Evolutionary conservation across 2,797 vertebrate species (phyloP).

Genomic region (Danio choprae): DNA sequence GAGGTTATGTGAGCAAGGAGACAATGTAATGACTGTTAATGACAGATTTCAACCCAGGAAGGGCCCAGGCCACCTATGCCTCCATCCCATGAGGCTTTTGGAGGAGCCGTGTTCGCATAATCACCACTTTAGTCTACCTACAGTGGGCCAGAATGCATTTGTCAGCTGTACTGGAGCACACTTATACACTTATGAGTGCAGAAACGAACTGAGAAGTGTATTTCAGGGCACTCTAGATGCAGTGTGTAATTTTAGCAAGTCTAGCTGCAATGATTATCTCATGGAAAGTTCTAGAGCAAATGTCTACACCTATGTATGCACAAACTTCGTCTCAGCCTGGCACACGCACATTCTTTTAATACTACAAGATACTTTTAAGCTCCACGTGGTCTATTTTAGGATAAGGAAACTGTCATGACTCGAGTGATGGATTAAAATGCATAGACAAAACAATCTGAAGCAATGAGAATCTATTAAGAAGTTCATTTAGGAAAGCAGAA

Average conservation of each 20-base stretch:
- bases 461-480: background rate
- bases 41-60: constrained; percentile 6
- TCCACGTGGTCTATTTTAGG: constrained; percentile 21
- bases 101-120: background rate
- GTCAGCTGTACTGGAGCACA: constrained; percentile 30
- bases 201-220: constrained; percentile 25
- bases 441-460: constrained; percentile 28
- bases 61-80: background rate
- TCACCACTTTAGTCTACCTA: background rate
- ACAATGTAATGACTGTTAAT: constrained; percentile 31
- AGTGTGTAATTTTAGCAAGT: background rate
- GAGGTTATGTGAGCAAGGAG: constrained; percentile 23
- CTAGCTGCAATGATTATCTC: background rate
- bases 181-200: constrained; percentile 39
- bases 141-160: constrained; percentile 16
- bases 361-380: constrained; percentile 4
- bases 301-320: constrained; percentile 19
- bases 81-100: background rate
- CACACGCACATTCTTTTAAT: constrained; percentile 1
- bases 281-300: background rate
- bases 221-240: background rate
- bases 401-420: constrained; percentile 17
- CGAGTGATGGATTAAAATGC: constrained; percentile 4
- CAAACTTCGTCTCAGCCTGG: background rate
- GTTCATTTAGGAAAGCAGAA: background rate